Percentiles rank a stretch among this genome's conserved stretches.
phyloP scores from a whole-genome alignment of 1,140 invertebrate species.

The Aphidius gifuensis region DNA sequence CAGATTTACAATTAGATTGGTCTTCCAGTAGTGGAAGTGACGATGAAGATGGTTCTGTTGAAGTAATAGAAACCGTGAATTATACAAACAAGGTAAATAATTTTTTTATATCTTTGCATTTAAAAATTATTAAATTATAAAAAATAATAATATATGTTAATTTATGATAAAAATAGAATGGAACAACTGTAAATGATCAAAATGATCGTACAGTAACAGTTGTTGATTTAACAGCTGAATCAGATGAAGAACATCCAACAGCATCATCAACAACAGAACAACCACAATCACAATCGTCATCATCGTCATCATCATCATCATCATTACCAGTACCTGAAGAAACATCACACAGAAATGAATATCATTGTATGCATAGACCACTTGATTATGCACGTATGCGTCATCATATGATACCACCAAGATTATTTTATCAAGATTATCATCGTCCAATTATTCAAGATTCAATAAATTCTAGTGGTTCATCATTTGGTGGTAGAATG shows the following conservation, averaged over 20 bases:
- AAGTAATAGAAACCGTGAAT: conserved; percentile 52
- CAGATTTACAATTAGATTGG: conserved; percentile 78
- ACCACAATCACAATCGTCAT: conserved; percentile 26
- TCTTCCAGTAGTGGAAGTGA: conserved; percentile 58
- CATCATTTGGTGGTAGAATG: conserved; percentile 56
- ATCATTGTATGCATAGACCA: conserved; percentile 35
- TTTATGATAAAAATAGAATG: conserved; percentile 7
- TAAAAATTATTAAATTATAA: conserved; percentile 5
- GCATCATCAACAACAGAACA: conserved; percentile 29
- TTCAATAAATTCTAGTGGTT: conserved; percentile 23
- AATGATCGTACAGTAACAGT: conserved; percentile 54
- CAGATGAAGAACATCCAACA: conserved; percentile 58
- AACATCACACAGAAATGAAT: conserved; percentile 26
- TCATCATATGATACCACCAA: conserved; percentile 25
- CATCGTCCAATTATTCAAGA: conserved; percentile 31
- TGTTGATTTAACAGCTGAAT: conserved; percentile 66
- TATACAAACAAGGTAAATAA: conserved; percentile 31
- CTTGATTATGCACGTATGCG: conserved; percentile 28
- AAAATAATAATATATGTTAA: conserved; percentile 16
- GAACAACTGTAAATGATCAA: conserved; percentile 18
- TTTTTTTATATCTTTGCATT: conserved; percentile 13
- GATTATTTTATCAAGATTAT: conserved; percentile 29
- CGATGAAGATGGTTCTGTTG: conserved; percentile 62
- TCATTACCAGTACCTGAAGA: neutral
- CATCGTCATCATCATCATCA: conserved; percentile 2